Base-by-base conservation (phyloP, 2,113 vertebrate genomes). In the Etheostoma cragini region DNA sequence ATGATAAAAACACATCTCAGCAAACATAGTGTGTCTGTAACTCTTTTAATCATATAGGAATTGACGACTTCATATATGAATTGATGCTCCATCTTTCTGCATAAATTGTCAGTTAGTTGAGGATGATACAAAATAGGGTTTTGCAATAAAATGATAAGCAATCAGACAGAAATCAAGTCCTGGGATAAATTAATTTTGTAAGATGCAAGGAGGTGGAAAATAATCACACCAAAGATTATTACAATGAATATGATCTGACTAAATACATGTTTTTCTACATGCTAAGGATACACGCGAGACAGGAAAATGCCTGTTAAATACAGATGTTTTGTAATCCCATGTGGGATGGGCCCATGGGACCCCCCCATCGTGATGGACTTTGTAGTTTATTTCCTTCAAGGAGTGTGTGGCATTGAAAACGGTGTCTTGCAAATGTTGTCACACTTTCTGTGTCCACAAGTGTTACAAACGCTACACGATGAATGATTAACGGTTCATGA, bases 1-100 rank as follows among this genome's bases (percentile, higher is more conserved):
- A 57, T 52, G 15, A 77, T 71, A 67, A 64, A 16, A 30, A 56
- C 26, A 69, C 38, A 81, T 46, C 13, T 81, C 78, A 71, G 60
- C 22, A 47, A 30, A 66, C 30, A 15, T 2, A 35, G 0, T 46
- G 3, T 0, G 35, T 71, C 0, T 33, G 12, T 70, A 14, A 47
- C 38, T n/a, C 11, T 62, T 5, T 16, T 42, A 42, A 8, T 11
- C 11, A 2, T 42, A 42, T 42, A 42, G 42, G 30, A 42, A 42
- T 42, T 42, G 38, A 42, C 10, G 2, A 38, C 49, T 50, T 42
- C 11, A 79, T 24, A 65, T 16, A 19, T 50, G 8, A 64, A 50
- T 19, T 1, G 8, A 8, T 53, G 26, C 8, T 53, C 6, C 15
- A 35, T 76, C 11, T 26, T 57, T 30, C 13, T 24, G 5, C 22